Evolutionary conservation across 2,113 vertebrate genomes (phyloP), one percentile per base, ranked within the genome.

Genomic region (Atlantisia rogersi): DNA sequence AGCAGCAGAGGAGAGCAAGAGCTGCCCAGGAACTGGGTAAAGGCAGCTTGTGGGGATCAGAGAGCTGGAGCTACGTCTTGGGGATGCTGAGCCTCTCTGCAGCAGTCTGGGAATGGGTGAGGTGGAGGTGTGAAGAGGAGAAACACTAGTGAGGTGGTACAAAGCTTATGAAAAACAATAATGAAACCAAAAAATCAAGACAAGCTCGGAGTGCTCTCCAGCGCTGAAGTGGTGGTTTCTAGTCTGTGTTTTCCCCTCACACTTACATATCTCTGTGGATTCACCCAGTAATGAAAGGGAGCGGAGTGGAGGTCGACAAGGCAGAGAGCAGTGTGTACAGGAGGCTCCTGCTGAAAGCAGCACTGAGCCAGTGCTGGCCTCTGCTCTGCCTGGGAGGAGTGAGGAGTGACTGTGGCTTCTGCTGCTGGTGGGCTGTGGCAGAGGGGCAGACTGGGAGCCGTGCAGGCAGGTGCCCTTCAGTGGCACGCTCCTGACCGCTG

Each of bases 171-270:
- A 74, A 79, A 79, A 79, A 25, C 67, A 46, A 16, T 12, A 28
- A 48, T 15, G 21, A 70, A 70, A 58, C 6, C 15, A 28, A 55
- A 48, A 42, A 10, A 4, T 3, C 35, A 31, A 13, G 40, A 44
- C 20, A 25, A 69, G 20, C 50, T 26, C 26, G 32, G 32, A 7
- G 6, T 29, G 11, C 37, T 69, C 55, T 85, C 35, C 48, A 52
- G 80, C 1, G 1, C 62, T 50, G 25, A 37, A 50, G 15, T 48
- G 65, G 20, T 55, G 53, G 60, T 62, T 88, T 74, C 74, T 79
- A 16, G 17, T 62, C 39, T 17, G 0, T 0, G 3, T 71, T 55
- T 53, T 20, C 25, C 15, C 39, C 26, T 64, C 37, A 5, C 7
- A 2, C 39, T 60, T 24, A 11, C 15, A 4, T 11, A 13, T 73